Evolutionary conservation across 1,140 invertebrate species (phyloP), one percentile per base, ranked within the genome.

Genomic region (Cyclargus thomasi): DNA sequence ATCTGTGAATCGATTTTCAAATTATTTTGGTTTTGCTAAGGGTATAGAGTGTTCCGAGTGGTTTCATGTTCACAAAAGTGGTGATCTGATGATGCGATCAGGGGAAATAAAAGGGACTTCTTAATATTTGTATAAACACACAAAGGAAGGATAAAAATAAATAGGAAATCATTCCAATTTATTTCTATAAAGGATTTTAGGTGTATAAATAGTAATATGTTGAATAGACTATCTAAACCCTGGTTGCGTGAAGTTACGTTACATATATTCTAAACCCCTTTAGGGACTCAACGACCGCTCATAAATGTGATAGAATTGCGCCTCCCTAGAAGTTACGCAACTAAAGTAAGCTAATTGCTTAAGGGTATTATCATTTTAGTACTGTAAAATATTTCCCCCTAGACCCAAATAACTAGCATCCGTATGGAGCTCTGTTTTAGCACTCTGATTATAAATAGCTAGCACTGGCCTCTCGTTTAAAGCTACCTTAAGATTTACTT

Each of bases 251-350:
- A 63, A 4, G 85, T 79, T 22, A 74, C 67, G 80, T 17, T 5
- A 91, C 62, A 69, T 90, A 91, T 1, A 80, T 63, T 1, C 80
- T 57, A 64, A 90, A 90, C 17, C 71, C 55, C 67, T 80, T 80
- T 0, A 90, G 53, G 0, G 79, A 75, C 11, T 71, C 53, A 67
- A 55, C 67, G 62, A 57, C 36, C 35, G 57, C 20, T 62, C 59
- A 10, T 62, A 62, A 2, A 7, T n/a, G 11, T 21, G 23, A 20
- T 23, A 62, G 4, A 16, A 23, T 20, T 23, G 59, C n/a, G 23
- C 59, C 14, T 23, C 22, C 7, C 20, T 21, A 1, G 62, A 2
- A 22, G 62, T 62, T 7, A 23, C 11, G 1, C 62, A 22, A 8
- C 62, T 62, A 29, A 62, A 62, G 14, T 62, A 62, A 62, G 62